phyloP scores from a whole-genome alignment of 2,797 vertebrate genomes.

The Sciurus vulgaris region DNA sequence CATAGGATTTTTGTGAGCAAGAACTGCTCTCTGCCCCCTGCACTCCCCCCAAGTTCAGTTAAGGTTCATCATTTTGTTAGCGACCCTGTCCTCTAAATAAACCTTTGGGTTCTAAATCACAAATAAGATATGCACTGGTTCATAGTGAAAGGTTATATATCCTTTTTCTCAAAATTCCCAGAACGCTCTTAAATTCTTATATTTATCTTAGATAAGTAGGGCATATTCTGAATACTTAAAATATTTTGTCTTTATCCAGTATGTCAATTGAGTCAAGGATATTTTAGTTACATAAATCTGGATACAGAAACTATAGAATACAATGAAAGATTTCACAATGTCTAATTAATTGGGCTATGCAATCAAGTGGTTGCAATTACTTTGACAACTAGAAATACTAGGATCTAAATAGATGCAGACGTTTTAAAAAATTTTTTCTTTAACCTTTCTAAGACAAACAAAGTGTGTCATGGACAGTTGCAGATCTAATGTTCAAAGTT shows the following conservation, averaged over 20 bases:
- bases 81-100: neutral
- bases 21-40: neutral
- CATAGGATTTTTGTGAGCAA: neutral
- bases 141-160: neutral
- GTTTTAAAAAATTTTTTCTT: neutral
- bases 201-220: slow-evolving; percentile 38
- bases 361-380: slow-evolving; percentile 46
- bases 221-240: slow-evolving; percentile 47
- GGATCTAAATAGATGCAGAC: neutral
- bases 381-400: slow-evolving; percentile 54
- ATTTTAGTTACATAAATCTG: slow-evolving; percentile 36
- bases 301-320: slow-evolving; percentile 32
- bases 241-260: slow-evolving; percentile 53
- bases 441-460: neutral
- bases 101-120: slow-evolving; percentile 4
- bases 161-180: slow-evolving; percentile 40
- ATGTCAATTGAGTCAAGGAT: slow-evolving; percentile 39
- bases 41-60: neutral
- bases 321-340: slow-evolving; percentile 36
- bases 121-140: neutral
- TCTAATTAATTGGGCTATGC: slow-evolving; percentile 20
- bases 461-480: neutral
- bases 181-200: slow-evolving; percentile 10
- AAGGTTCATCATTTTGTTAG: neutral
- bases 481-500: neutral